Conservation (phyloP, 2,113 vertebrate species). For the Anser brachyrhynchus region DNA sequence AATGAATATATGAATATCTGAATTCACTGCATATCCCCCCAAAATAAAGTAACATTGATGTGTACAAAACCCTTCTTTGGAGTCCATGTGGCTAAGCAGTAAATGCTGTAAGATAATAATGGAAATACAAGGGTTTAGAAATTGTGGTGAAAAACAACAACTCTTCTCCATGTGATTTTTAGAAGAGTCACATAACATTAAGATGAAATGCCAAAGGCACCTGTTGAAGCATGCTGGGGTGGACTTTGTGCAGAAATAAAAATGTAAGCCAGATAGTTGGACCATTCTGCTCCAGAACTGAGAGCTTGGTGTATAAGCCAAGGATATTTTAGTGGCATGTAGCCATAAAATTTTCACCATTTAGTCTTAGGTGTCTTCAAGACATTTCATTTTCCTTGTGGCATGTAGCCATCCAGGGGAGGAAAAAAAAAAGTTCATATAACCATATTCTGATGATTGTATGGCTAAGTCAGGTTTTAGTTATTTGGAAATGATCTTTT, state of each 20-base stretch:
- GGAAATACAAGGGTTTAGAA: conserved; percentile 51
- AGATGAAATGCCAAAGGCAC: background rate
- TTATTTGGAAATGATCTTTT: background rate
- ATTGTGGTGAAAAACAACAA: background rate
- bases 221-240: background rate
- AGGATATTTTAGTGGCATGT: background rate
- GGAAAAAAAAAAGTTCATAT: too few species aligned
- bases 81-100: conserved; percentile 8
- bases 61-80: background rate
- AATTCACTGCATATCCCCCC: conserved; percentile 26
- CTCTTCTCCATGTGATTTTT: background rate
- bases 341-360: background rate
- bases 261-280: background rate
- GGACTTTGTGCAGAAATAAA: background rate
- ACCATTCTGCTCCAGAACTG: background rate
- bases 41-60: conserved; percentile 51
- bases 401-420: background rate
- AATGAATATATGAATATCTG: conserved; percentile 41
- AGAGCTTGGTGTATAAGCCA: background rate
- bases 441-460: background rate
- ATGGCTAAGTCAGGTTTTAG: background rate
- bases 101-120: background rate
- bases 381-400: background rate
- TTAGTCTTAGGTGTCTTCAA: background rate
- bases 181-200: background rate